Percentiles rank a stretch among this genome's conserved stretches.
Conservation (phyloP, 1,140 invertebrate species). For the Rhynchophorus ferrugineus region DNA sequence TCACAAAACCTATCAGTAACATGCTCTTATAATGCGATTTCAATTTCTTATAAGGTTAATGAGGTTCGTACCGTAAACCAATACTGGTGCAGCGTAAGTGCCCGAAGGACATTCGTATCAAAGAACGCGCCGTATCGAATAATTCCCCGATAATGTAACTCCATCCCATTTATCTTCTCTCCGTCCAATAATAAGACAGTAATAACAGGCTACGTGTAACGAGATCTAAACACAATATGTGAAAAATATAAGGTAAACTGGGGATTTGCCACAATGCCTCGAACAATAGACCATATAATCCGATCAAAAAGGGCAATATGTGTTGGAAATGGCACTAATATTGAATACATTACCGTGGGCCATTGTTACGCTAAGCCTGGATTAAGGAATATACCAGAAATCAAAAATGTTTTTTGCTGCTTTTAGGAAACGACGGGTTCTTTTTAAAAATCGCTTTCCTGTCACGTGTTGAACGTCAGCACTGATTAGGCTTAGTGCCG, state of each 20-base stretch:
- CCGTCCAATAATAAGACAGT: constrained; percentile 10
- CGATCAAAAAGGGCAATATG: constrained; percentile 23
- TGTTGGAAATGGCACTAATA: constrained; percentile 20
- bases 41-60: too few relatives aligned
- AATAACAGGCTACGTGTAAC: constrained; percentile 15
- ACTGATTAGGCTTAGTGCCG: constrained; percentile 13
- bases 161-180: not conserved
- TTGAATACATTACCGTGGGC: constrained; percentile 20
- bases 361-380: constrained; percentile 18
- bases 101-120: too few relatives aligned
- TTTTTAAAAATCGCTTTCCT: constrained; percentile 14
- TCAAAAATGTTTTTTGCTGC: constrained; percentile 10
- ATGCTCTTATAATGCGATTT: too few relatives aligned
- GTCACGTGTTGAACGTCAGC: constrained; percentile 19
- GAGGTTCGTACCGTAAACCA: too few relatives aligned
- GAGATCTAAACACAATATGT: constrained; percentile 12
- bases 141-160: constrained; percentile 7
- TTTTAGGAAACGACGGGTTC: not conserved
- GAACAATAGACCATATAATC: constrained; percentile 15
- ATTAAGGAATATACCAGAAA: constrained; percentile 16
- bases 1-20: too few relatives aligned
- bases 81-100: too few relatives aligned
- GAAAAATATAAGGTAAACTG: constrained; percentile 2
- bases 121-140: too few relatives aligned
- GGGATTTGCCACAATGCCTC: constrained; percentile 1